Evolutionary conservation across 2,888 invertebrate genomes (phyloP).

Genomic region (Chrysolina haemoptera): DNA sequence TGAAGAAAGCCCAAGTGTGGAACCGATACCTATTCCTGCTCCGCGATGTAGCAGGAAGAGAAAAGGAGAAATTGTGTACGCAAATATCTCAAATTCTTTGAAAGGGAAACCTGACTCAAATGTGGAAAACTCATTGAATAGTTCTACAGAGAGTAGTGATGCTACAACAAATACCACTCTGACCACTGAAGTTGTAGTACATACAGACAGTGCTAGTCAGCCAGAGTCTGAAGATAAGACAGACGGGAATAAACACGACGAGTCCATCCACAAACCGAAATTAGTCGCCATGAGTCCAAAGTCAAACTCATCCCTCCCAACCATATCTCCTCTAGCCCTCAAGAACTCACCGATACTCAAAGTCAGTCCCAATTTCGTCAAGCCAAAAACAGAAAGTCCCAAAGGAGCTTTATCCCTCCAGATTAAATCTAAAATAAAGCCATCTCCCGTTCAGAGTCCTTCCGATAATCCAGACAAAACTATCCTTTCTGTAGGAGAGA

Average conservation of each 20-base stretch:
- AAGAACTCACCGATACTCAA: conserved; percentile 71
- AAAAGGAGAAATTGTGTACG: conserved; percentile 62
- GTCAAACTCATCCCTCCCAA: conserved; percentile 30
- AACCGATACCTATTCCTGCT: conserved; percentile 72
- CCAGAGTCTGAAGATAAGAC: not conserved
- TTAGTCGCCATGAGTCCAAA: conserved; percentile 53
- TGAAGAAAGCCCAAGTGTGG: conserved; percentile 67
- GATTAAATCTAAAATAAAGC: conserved; percentile 64
- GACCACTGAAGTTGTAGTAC: conserved; percentile 62
- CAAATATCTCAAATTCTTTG: conserved; percentile 59
- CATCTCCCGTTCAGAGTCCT: conserved; percentile 54
- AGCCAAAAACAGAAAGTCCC: conserved; percentile 63
- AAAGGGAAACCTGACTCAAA: conserved; percentile 48
- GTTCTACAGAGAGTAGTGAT: conserved; percentile 58
- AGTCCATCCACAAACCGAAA: conserved; percentile 51
- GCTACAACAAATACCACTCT: conserved; percentile 55
- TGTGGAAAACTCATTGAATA: conserved; percentile 39
- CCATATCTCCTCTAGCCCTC: conserved; percentile 53
- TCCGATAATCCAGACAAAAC: conserved; percentile 49
- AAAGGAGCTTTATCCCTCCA: conserved; percentile 66
- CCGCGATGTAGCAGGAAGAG: conserved; percentile 70
- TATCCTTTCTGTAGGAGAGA: conserved; percentile 34
- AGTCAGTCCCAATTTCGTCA: conserved; percentile 74
- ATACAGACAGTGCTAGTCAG: conserved; percentile 42
- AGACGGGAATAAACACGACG: not conserved